Percentiles rank a stretch among this genome's conserved stretches.
These are phyloP conservation scores for Aphidoletes aphidimyza DNA, from an alignment of 2,888 invertebrate species.

Conservation along the genomic window DNA sequence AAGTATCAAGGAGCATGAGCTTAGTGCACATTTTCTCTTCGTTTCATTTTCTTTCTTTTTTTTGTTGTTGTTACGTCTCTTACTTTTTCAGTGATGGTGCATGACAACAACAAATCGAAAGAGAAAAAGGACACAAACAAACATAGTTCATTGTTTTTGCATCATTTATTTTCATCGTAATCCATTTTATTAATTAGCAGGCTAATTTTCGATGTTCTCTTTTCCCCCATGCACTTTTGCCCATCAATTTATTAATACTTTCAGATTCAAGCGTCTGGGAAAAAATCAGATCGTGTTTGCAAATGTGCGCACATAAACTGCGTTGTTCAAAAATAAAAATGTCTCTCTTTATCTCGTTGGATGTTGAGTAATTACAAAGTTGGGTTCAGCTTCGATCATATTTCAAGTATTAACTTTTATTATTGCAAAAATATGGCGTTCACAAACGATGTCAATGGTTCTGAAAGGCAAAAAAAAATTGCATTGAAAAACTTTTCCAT, in stretches of 20 bases:
- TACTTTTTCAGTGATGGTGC: too few relatives aligned
- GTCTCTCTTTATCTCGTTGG: too few relatives aligned
- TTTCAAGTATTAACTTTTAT: too few relatives aligned
- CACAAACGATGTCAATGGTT: neutral
- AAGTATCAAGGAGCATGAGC: constrained; percentile 43
- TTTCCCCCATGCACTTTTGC: neutral
- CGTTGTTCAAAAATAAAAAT: neutral
- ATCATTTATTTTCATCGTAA: neutral
- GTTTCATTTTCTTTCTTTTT: too few relatives aligned
- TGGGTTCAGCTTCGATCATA: too few relatives aligned
- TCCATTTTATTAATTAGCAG: constrained; percentile 40
- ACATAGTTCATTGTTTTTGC: neutral
- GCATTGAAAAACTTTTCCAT: neutral
- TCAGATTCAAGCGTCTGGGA: too few relatives aligned
- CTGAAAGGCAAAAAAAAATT: neutral
- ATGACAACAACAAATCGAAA: too few relatives aligned
- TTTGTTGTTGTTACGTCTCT: too few relatives aligned
- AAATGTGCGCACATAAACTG: too few relatives aligned
- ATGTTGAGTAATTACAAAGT: too few relatives aligned
- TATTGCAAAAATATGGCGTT: neutral
- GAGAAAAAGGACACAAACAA: neutral
- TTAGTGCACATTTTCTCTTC: neutral
- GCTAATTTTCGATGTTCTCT: constrained; percentile 17
- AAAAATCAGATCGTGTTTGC: neutral
- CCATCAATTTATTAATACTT: constrained; percentile 10